Evolutionary conservation across 2,888 invertebrate genomes (phyloP), one percentile per base, ranked within the genome.

Genomic region (Labia minor): DNA sequence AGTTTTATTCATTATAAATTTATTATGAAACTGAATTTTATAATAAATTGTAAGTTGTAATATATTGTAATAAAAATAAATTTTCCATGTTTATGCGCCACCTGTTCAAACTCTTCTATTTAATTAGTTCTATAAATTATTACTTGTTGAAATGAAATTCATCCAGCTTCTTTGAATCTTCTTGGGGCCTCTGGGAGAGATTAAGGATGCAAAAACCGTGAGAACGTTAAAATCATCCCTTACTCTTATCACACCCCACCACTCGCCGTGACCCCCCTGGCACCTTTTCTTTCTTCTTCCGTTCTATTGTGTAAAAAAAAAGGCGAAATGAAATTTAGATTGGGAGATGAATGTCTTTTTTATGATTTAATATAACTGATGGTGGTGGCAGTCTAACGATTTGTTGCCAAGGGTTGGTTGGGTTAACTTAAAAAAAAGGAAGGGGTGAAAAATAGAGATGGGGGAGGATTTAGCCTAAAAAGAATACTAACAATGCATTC

Each of bases 291-390:
- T 49, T 49, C 16, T 49, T 49, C 49, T 10, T 16, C 16, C 49
- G 16, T 16, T 14, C 49, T 49, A 49, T 49, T 49, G 49, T 49
- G 49, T 16, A 49, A 49, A 49, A 49, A 49, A 14, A 49, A 49
- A 49, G 49, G 49, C 49, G n/a, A 49, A 49, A 49, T 49, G 49
- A 49, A 49, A 49, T 49, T 49, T 49, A 49, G 49, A 49, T 49
- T 49, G 49, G 49, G 49, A 49, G 49, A 49, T 49, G 49, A 49
- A 49, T 49, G 49, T 49, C 49, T 49, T 49, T 49, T 49, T 49
- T 49, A 49, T 49, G 49, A 49, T 49, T 49, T 49, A 49, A 49
- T 49, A 49, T 49, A 49, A 49, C 49, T 49, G 49, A 49, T 49
- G 49, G 49, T 49, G 49, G 49, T 49, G 49, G 49, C 49, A 49